These are phyloP conservation scores for Cottus gobio DNA, from an alignment of 2,113 vertebrate genomes.

Conservation along the genomic window DNA sequence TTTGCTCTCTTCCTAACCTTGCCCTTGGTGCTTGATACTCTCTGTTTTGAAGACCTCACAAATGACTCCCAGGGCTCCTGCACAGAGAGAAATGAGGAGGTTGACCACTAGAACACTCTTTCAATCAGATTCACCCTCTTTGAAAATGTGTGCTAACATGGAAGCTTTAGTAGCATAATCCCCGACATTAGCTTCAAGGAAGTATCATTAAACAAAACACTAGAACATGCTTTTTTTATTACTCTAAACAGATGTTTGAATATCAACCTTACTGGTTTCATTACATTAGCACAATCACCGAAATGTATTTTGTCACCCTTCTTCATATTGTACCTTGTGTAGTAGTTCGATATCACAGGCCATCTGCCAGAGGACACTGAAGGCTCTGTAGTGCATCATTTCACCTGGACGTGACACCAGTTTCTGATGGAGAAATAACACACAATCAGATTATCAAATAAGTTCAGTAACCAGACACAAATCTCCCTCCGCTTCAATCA, in stretches of 20 bases:
- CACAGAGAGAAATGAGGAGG: conserved; percentile 42
- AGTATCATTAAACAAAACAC: neutral
- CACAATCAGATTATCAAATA: neutral
- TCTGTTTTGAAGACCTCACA: conserved; percentile 71
- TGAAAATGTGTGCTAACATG: neutral
- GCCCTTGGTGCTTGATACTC: conserved; percentile 44
- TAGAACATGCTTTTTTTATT: neutral
- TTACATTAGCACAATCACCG: neutral
- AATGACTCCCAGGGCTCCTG: conserved; percentile 91
- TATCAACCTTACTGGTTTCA: neutral
- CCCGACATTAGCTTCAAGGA: neutral
- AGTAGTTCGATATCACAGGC: conserved; percentile 91
- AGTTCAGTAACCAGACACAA: neutral
- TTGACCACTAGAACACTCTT: neutral
- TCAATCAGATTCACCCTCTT: neutral
- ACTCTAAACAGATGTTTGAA: neutral
- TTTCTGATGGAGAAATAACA: conserved; percentile 78
- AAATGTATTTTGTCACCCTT: neutral
- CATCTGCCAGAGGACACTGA: conserved; percentile 88
- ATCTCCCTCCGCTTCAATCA: neutral
- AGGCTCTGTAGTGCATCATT: conserved; percentile 81
- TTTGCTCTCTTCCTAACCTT: conserved; percentile 75
- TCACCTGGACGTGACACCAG: conserved; percentile 82
- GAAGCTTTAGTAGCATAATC: neutral
- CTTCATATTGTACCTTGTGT: conserved; percentile 83